These are phyloP conservation scores for Clusia tigrina DNA, from an alignment of 2,888 invertebrate species.

Conservation along the genomic window DNA sequence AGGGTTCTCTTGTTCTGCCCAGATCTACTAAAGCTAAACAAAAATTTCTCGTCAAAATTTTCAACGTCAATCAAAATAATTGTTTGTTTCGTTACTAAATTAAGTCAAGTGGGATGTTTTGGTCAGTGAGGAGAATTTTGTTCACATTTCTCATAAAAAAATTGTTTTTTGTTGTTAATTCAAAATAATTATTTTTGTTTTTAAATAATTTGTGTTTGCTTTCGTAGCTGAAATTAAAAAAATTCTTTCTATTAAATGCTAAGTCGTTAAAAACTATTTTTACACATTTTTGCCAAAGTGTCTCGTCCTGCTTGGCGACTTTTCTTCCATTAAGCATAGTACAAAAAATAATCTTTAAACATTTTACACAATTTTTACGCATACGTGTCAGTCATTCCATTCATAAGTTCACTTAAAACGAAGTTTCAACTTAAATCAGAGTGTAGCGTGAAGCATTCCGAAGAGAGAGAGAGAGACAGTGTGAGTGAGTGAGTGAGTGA, in stretches of 20 bases:
- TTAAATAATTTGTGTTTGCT: too few relatives aligned
- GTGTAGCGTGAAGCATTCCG: too few relatives aligned
- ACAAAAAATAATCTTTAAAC: conserved; percentile 24
- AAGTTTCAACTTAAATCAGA: background rate
- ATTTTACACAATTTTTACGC: conserved; percentile 39
- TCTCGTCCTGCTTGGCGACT: conserved; percentile 24
- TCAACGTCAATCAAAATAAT: background rate
- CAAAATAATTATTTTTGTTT: too few relatives aligned
- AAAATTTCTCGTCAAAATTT: background rate
- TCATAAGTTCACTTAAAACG: conserved; percentile 26
- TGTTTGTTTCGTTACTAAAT: background rate
- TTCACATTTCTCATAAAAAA: too few relatives aligned
- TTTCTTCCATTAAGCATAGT: conserved; percentile 22
- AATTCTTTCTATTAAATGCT: background rate
- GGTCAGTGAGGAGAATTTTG: too few relatives aligned
- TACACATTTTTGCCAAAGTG: background rate
- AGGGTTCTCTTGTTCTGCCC: too few relatives aligned
- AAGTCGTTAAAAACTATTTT: background rate
- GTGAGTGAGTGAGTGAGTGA: background rate
- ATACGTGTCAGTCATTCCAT: conserved; percentile 49
- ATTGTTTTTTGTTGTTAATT: too few relatives aligned
- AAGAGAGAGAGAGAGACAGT: too few relatives aligned
- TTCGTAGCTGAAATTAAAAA: background rate
- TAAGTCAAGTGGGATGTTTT: background rate
- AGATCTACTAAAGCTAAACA: background rate